Conservation (phyloP, 2,888 invertebrate species). For the Acronicta psi region DNA sequence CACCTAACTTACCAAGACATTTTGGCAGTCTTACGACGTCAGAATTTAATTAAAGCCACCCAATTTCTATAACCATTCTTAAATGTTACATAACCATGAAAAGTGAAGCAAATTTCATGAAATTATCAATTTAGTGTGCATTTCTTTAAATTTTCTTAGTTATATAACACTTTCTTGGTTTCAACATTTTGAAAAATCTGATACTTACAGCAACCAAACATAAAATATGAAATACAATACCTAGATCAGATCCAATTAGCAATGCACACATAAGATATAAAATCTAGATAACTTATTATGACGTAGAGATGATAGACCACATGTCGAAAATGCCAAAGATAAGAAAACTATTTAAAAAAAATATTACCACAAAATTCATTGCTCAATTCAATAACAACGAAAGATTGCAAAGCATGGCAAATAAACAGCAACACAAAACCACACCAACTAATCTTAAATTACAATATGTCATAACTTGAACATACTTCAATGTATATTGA, state of each 20-base stretch:
- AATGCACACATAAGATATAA: too few species aligned
- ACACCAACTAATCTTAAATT: constrained; percentile 3
- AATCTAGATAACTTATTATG: background rate
- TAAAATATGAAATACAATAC: too few species aligned
- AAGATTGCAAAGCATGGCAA: background rate
- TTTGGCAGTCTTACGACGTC: background rate
- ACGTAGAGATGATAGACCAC: background rate
- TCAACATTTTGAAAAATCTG: background rate
- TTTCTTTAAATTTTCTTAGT: background rate
- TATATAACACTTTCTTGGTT: background rate
- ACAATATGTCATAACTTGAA: background rate
- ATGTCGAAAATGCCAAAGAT: background rate
- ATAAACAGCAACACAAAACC: constrained; percentile 1
- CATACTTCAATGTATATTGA: too few species aligned
- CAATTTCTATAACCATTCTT: constrained; percentile 8
- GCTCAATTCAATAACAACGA: background rate
- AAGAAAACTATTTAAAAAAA: background rate
- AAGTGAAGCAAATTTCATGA: constrained; percentile 15
- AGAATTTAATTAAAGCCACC: background rate
- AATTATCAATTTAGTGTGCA: constrained; percentile 7
- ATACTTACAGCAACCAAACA: too few species aligned
- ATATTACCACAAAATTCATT: background rate
- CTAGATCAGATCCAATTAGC: too few species aligned
- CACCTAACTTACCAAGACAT: too few species aligned
- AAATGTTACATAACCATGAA: constrained; percentile 14